These are phyloP conservation scores for Chondrilla cf. caribensis DNA, from an alignment of 37 sponge, comb jelly and placozoan species.

Conservation along the genomic window DNA sequence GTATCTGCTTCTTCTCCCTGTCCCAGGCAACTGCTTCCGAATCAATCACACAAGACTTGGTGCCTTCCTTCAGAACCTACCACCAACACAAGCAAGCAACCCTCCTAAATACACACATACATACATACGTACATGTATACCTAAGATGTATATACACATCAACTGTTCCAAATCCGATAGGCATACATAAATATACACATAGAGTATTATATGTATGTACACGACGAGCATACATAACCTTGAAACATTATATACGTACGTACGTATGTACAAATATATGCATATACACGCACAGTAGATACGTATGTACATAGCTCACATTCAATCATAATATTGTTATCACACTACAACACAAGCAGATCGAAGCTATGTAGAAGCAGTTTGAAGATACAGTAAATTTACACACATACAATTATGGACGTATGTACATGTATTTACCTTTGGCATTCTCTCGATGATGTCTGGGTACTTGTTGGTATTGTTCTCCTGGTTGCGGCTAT, in stretches of 20 bases:
- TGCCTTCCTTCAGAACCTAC: slow-evolving; percentile 62
- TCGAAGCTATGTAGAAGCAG: too few relatives aligned
- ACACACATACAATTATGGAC: too few relatives aligned
- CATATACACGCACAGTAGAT: too few relatives aligned
- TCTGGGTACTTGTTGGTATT: slow-evolving; percentile 97
- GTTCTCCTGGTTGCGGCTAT: slow-evolving; percentile 93
- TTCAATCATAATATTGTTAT: too few relatives aligned
- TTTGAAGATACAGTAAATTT: too few relatives aligned
- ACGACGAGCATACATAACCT: too few relatives aligned
- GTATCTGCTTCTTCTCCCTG: slow-evolving; percentile 82
- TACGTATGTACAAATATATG: too few relatives aligned
- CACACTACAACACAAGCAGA: too few relatives aligned
- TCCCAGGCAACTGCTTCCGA: slow-evolving; percentile 98
- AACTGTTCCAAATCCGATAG: too few relatives aligned
- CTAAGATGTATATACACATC: background rate
- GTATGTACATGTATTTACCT: slow-evolving; percentile 28
- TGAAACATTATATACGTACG: background rate
- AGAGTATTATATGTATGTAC: background rate
- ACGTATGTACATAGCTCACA: too few relatives aligned
- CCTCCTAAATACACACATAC: background rate
- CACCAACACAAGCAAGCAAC: background rate
- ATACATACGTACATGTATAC: too few relatives aligned
- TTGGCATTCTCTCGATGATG: slow-evolving; percentile 87
- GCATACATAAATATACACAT: background rate
- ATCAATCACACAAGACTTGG: slow-evolving; percentile 87